Evolutionary conservation across 2,888 invertebrate genomes (phyloP).

Genomic region (Scaptomyza flava): DNA sequence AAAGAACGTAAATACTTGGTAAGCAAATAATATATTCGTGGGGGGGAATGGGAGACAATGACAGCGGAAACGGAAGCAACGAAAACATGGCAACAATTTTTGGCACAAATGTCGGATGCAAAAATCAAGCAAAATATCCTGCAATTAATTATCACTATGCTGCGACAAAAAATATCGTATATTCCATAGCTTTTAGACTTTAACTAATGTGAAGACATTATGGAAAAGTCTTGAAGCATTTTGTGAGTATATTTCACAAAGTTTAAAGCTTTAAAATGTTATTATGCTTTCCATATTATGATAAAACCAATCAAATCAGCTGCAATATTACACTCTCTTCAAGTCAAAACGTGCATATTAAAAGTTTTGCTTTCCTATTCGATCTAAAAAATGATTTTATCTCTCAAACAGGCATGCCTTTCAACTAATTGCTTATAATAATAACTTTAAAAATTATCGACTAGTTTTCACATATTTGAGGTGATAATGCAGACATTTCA

Average conservation of each 20-base stretch:
- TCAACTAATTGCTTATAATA: neutral
- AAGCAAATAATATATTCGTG: conserved; percentile 23
- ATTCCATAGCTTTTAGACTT: neutral
- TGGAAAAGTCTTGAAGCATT: neutral
- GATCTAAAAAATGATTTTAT: neutral
- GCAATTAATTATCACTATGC: conserved; percentile 66
- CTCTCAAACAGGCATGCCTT: neutral
- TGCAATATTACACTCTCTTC: neutral
- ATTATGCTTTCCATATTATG: no score
- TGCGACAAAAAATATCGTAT: conserved; percentile 9
- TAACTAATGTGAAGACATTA: neutral
- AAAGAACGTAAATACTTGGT: conserved; percentile 27
- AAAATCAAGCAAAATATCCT: conserved; percentile 64
- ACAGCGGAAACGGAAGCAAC: conserved; percentile 56
- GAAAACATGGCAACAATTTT: conserved; percentile 56
- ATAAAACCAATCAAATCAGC: neutral
- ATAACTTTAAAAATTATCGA: neutral
- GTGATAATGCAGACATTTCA: neutral
- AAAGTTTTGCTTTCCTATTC: neutral
- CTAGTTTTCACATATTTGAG: neutral
- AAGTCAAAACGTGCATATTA: conserved; percentile 4
- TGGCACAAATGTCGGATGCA: conserved; percentile 58
- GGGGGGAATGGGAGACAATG: conserved; percentile 4
- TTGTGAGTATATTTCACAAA: neutral
- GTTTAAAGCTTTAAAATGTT: no score